Evolutionary conservation across 2,797 vertebrate species (phyloP).

Genomic region (Rhincodon typus): DNA sequence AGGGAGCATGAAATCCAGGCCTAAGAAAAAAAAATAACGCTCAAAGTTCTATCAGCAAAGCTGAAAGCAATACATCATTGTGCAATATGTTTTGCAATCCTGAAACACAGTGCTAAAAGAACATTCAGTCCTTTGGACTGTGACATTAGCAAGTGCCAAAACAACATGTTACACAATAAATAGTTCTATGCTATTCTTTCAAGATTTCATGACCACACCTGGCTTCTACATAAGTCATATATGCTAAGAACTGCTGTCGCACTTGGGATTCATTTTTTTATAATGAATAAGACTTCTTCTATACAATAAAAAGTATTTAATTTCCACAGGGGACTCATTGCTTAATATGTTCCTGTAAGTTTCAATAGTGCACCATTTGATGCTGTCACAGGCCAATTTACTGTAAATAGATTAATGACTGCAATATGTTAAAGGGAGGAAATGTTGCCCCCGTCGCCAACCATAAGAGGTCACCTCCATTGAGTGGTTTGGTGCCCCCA

Average conservation of each 20-base stretch:
- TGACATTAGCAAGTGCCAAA: background rate
- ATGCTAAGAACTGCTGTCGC: background rate
- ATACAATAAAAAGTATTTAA: background rate
- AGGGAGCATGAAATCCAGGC: background rate
- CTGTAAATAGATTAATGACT: too few relatives aligned
- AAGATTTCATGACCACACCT: background rate
- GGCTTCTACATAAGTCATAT: background rate
- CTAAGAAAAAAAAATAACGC: background rate
- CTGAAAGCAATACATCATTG: background rate
- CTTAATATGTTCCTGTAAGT: background rate
- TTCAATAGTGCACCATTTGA: background rate
- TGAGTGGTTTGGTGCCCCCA: background rate
- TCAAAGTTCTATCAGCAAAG: background rate
- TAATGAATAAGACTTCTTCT: background rate
- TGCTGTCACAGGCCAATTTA: background rate
- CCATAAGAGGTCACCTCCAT: background rate
- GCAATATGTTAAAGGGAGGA: background rate
- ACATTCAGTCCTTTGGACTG: conserved; percentile 30
- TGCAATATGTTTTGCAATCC: background rate
- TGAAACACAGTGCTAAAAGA: background rate
- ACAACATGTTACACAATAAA: background rate
- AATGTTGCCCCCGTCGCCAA: background rate
- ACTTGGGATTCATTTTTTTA: too few relatives aligned
- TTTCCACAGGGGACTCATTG: background rate
- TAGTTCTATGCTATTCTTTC: background rate